Evolutionary conservation across 2,797 vertebrate genomes (phyloP).

Genomic region (Gymnothorax javanicus): DNA sequence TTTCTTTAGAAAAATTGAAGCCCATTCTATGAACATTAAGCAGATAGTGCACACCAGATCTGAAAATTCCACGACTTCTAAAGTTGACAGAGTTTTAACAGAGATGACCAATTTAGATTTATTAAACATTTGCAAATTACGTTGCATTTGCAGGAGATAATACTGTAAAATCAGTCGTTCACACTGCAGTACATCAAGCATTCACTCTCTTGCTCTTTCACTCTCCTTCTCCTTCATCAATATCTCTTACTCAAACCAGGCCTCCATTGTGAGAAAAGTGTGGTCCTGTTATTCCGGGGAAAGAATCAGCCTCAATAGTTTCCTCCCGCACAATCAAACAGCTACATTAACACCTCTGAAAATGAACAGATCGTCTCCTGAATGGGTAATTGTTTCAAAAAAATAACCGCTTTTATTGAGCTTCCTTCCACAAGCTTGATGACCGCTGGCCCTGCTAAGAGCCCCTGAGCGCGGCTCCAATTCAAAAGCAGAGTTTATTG

Average conservation of each 20-base stretch:
- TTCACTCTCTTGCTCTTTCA: not conserved
- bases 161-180: not conserved
- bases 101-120: not conserved
- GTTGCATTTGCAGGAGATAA: not conserved
- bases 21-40: not conserved
- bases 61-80: not conserved
- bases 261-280: not conserved
- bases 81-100: too few species aligned
- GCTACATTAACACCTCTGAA: conserved; percentile 63
- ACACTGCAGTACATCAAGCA: not conserved
- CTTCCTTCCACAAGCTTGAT: conserved; percentile 6
- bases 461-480: conserved; percentile 54
- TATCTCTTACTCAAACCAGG: not conserved
- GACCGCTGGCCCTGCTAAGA: conserved; percentile 10
- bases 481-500: conserved; percentile 54
- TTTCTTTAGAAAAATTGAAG: not conserved
- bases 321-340: conserved; percentile 62
- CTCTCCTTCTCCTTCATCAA: not conserved
- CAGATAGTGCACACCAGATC: not conserved
- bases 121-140: not conserved
- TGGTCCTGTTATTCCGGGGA: not conserved
- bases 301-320: conserved; percentile 42
- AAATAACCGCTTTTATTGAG: conserved; percentile 25
- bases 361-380: conserved; percentile 9
- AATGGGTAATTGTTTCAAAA: conserved; percentile 24